phyloP scores from a whole-genome alignment of 2,888 invertebrate genomes.

The Aethes cnicana region DNA sequence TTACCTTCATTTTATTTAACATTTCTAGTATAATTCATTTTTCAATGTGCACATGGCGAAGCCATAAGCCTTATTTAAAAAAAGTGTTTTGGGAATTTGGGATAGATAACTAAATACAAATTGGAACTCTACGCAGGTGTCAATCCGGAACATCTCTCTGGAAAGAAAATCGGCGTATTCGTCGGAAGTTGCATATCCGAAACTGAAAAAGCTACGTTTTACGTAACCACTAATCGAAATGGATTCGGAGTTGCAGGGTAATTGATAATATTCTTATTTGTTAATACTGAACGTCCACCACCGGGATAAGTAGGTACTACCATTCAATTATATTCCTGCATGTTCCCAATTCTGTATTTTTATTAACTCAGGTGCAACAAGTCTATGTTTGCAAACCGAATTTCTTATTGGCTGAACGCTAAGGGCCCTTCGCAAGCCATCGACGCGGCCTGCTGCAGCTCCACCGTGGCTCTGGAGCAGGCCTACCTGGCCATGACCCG shows the following conservation, averaged over 20 bases:
- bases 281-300: neutral
- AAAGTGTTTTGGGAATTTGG: too few relatives aligned
- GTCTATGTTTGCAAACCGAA: conserved; percentile 66
- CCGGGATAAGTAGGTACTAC: too few relatives aligned
- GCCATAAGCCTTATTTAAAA: too few relatives aligned
- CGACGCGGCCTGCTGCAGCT: conserved; percentile 60
- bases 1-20: too few relatives aligned
- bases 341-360: neutral
- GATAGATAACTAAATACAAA: too few relatives aligned
- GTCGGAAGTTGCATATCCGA: conserved; percentile 81
- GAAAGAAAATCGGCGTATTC: conserved; percentile 78
- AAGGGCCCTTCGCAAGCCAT: conserved; percentile 64
- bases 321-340: too few relatives aligned
- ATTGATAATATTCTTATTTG: conserved; percentile 22
- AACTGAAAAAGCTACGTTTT: conserved; percentile 79
- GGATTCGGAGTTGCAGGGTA: conserved; percentile 62
- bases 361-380: conserved; percentile 51
- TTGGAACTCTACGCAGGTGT: too few relatives aligned
- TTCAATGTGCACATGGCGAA: too few relatives aligned
- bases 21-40: too few relatives aligned
- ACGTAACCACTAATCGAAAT: conserved; percentile 39
- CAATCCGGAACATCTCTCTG: conserved; percentile 81
- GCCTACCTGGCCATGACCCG: conserved; percentile 54
- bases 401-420: conserved; percentile 67
- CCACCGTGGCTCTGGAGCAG: conserved; percentile 53